Conservation (phyloP, 1,140 invertebrate species). For the Nautilus pompilius region DNA sequence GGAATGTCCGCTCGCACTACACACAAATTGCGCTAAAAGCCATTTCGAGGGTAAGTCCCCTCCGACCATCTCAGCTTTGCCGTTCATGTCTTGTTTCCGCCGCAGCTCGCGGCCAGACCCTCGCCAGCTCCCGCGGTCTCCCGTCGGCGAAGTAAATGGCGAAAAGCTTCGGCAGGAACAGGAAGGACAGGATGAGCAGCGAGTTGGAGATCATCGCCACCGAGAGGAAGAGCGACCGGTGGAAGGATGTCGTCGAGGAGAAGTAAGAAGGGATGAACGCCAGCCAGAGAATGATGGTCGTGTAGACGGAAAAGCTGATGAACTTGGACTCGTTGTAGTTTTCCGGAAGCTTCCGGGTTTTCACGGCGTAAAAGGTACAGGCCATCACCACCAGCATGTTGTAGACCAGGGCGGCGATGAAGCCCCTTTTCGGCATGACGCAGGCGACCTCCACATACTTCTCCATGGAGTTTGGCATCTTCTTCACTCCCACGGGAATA, state of each 20-base stretch:
- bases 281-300: constrained; percentile 36
- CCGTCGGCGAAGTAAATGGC: constrained; percentile 59
- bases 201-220: constrained; percentile 27
- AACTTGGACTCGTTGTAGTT: constrained; percentile 41
- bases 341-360: constrained; percentile 52
- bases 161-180: constrained; percentile 36
- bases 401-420: constrained; percentile 64
- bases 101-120: no score
- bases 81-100: no score
- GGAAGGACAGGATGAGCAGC: constrained; percentile 16
- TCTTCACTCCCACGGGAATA: neutral
- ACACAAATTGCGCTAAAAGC: no score
- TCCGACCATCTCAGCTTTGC: no score
- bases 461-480: constrained; percentile 2
- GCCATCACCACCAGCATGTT: constrained; percentile 81
- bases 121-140: constrained; percentile 2
- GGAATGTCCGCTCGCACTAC: no score
- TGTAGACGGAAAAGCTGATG: constrained; percentile 34
- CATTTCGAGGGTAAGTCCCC: no score
- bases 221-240: constrained; percentile 20
- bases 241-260: constrained; percentile 17
- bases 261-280: constrained; percentile 37
- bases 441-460: constrained; percentile 14
- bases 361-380: constrained; percentile 84
- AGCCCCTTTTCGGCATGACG: constrained; percentile 9